Base-by-base conservation (phyloP, 2,113 vertebrate genomes). In the Hippoglossus stenolepis region DNA sequence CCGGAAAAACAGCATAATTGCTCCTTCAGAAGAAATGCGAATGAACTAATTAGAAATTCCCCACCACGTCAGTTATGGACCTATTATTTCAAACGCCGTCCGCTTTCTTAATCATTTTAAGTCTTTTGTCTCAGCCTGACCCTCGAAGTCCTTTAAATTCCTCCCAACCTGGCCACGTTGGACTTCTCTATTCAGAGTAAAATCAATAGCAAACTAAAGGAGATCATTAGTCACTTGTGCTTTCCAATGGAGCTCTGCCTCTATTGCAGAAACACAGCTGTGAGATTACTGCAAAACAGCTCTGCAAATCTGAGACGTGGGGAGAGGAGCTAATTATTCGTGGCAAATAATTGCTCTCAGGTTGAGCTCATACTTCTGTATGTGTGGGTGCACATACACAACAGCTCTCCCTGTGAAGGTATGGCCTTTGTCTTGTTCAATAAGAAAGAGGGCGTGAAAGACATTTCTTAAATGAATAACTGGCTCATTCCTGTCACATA, bases 241-340 rank as follows among this genome's bases (percentile, higher is more conserved):
- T 87, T 86, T 80, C 69, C 85, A 77, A 89, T 24, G 65, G 65
- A 80, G 70, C 75, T 58, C 64, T 83, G 81, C 79, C 65, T 88
- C 73, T 65, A 24, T 73, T 83, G 71, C 79, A 84, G 73, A 83
- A 88, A 85, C 89, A 75, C 86, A 82, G 71, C 78, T 40, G 86
- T 68, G 73, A 88, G 84, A 85, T 90, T 87, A 84, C 87, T 85
- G 82, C 88, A 81, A 84, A 90, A 21, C 88, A 62, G 81, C 74
- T 79, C 77, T 54, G 54, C 73, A 85, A 89, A 91, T 88, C 86
- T 80, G 51, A 80, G 79, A 86, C 65, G 40, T 75, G 74, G 74
- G 80, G 80, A 82, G 80, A 87, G 79, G 84, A 84, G 83, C 74
- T 87, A 89, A 92, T 89, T 90, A 93, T 91, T 85, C 83, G 74